Evolutionary conservation across 2,888 invertebrate genomes (phyloP).

Genomic region (Fabriciana adippe): DNA sequence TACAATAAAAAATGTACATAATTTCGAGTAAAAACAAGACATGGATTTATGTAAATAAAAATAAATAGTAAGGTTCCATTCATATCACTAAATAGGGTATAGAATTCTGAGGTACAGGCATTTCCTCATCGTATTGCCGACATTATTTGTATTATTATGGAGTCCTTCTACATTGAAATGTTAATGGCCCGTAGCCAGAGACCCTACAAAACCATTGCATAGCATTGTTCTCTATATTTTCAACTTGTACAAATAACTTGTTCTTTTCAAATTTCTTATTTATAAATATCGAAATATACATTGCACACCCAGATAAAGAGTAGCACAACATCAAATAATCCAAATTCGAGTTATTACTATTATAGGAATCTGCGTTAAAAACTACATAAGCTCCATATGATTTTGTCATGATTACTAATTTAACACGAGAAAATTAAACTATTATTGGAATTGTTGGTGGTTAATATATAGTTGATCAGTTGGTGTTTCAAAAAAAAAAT

Average conservation of each 20-base stretch:
- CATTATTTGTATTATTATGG: slow-evolving; percentile 6
- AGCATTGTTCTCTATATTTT: slow-evolving; percentile 21
- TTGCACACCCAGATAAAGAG: not conserved
- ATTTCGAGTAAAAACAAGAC: no score
- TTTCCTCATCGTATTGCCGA: not conserved
- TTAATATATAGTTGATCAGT: no score
- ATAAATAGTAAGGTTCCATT: not conserved
- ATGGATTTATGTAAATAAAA: no score
- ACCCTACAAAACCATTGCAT: slow-evolving; percentile 17
- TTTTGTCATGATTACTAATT: no score
- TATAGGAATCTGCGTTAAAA: no score
- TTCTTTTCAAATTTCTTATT: slow-evolving; percentile 3
- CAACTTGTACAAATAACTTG: not conserved
- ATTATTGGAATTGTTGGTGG: no score
- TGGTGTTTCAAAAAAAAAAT: no score
- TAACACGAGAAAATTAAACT: no score
- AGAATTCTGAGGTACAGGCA: not conserved
- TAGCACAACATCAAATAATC: no score
- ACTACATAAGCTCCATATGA: no score
- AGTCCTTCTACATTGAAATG: not conserved
- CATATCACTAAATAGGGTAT: not conserved
- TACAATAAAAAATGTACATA: no score
- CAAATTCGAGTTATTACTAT: no score
- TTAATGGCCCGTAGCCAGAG: not conserved
- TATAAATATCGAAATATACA: slow-evolving; percentile 12